Percentiles rank a stretch among this genome's conserved stretches.
Conservation (phyloP, 2,113 vertebrate genomes). For the Cololabis saira region DNA sequence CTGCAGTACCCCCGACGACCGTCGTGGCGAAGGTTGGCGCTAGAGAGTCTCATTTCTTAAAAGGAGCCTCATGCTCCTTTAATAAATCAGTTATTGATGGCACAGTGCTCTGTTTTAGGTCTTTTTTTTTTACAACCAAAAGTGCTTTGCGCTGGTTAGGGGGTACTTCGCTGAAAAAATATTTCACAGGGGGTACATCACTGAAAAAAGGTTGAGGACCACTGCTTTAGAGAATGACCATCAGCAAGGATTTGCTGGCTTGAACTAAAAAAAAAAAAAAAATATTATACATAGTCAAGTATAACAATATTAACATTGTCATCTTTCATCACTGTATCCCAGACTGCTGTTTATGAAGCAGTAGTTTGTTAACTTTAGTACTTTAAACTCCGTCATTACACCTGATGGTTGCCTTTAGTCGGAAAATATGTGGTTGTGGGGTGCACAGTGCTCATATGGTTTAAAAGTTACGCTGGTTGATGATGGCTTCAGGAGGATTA, state of each 20-base stretch:
- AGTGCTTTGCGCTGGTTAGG: too few relatives aligned
- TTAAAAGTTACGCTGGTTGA: constrained; percentile 20
- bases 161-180: too few relatives aligned
- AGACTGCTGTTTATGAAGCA: constrained; percentile 1
- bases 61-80: too few relatives aligned
- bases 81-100: too few relatives aligned
- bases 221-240: constrained; percentile 18
- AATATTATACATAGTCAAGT: neutral
- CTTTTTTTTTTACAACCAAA: too few relatives aligned
- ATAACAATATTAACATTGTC: neutral
- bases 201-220: too few relatives aligned
- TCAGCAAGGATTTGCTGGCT: constrained; percentile 1
- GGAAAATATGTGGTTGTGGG: neutral
- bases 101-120: too few relatives aligned
- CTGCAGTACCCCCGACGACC: too few relatives aligned
- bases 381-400: constrained; percentile 37
- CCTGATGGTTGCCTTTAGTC: constrained; percentile 29
- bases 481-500: constrained; percentile 38
- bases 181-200: too few relatives aligned
- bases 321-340: constrained; percentile 24
- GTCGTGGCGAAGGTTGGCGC: too few relatives aligned
- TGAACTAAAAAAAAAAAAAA: constrained; percentile 1
- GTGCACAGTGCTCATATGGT: constrained; percentile 7
- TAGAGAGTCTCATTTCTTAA: too few relatives aligned
- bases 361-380: constrained; percentile 5